Base-by-base conservation (phyloP, 1,140 invertebrate species). In the Meteorus sp. region DNA sequence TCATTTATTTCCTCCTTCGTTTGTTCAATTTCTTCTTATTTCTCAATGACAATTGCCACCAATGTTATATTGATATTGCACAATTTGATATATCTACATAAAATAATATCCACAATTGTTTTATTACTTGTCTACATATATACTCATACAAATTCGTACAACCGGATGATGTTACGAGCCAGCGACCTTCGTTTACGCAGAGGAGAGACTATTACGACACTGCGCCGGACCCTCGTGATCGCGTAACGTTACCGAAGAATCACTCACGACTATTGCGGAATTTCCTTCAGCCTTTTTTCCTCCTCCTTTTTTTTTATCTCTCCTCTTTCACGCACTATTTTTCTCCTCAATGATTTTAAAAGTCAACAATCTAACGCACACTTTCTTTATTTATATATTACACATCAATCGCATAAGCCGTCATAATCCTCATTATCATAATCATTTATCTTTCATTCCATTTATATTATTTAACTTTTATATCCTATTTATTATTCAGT, bases 171-270 rank as follows among this genome's bases (percentile, higher is more conserved):
- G 56, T 50, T 48, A 57, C 45, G 56, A 57, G 44, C 33, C 43
- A 31, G 48, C 27, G 56, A 25, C 56, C 56, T 59, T 59, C 37
- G 47, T 29, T 43, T 9, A 52, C 20, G 29, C 37, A 51, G 47
- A 50, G 39, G 48, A 52, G 31, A 52, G 31, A 43, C 22, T 31
- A 31, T 52, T 44, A 59, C 56, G 45, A 50, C 47, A 57, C 56
- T 45, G 22, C 33, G 29, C 25, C 37, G 35, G 44, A 20, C 27
- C 56, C 56, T 58, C 47, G 35, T 47, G 35, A 58, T 58, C 56
- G 56, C 47, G 56, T 59, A 59, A 59, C 35, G 37, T 39, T 20
- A n/a, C 20, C 35, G 20, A 50, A 41, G 45, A 57, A 50, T 57
- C 45, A 48, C 54, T 29, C 7, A 54, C n/a, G 22, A 23, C 45